Evolutionary conservation across 1,140 invertebrate species (phyloP), one percentile per base, ranked within the genome.

Genomic region (Hermetia illucens): DNA sequence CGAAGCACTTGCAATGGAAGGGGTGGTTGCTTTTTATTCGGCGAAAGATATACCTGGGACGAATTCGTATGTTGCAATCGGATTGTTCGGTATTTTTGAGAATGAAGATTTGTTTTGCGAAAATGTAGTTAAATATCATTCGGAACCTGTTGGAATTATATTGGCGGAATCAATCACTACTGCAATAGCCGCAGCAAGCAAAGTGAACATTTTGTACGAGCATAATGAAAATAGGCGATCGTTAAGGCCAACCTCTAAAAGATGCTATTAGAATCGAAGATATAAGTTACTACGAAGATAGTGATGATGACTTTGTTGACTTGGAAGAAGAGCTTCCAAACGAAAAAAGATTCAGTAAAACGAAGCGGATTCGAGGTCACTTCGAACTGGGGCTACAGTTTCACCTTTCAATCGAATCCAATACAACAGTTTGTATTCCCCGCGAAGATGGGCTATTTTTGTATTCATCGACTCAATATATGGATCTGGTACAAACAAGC

Each of bases 91-190:
- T 1, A 48, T 50, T 15, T 41, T 50, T 21, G 21, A 49, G 21
- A 42, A 44, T n/a, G 46, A 56, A 33, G 59, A 71, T 40, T 57
- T 72, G 9, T 60, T 75, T 30, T 64, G 62, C 25, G 56, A 53
- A 12, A 65, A 52, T 19, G 56, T 48, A 6, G 64, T 85, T 0
- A 50, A 53, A 12, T 82, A 70, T 51, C 73, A 78, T 40, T 75
- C 79, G 0, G 82, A 88, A 49, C 71, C 80, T 0, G 43, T 87
- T 12, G 85, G 78, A 0, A 41, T 88, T 4, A 64, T 90, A 1
- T 70, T 77, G 1, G 83, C 81, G 0, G 61, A 64, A 21, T 72
- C 65, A n/a, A 63, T 74, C 31, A 53, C 59, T 3, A 39, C 73
- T 27, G 81, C 80, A 2, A 54, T 74, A 5, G 59, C 68, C 38